These are phyloP conservation scores for Sebastes kiyomatsui DNA, from an alignment of 2,797 vertebrate species.

Conservation along the genomic window DNA sequence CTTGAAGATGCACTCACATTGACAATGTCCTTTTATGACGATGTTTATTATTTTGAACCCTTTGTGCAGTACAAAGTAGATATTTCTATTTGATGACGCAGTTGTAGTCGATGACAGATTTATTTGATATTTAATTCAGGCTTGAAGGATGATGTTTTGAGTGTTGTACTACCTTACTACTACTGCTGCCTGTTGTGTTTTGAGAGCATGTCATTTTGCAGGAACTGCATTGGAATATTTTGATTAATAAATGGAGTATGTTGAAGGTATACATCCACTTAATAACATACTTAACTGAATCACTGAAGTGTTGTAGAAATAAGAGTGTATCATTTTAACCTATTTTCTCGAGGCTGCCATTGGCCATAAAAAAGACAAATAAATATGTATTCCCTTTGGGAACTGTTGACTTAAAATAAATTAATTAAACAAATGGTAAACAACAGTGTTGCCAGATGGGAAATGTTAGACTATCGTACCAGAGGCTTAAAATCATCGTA, in stretches of 20 bases:
- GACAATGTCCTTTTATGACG: background rate
- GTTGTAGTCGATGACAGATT: background rate
- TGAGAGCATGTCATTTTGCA: background rate
- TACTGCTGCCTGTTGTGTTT: background rate
- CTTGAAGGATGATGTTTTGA: background rate
- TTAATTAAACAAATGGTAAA: background rate
- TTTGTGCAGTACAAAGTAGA: background rate
- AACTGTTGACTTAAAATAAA: background rate
- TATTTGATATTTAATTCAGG: background rate
- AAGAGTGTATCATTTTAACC: background rate
- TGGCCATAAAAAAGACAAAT: background rate
- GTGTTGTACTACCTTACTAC: background rate
- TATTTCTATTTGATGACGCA: background rate
- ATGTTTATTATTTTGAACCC: background rate
- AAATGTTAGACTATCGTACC: background rate
- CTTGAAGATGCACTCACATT: background rate
- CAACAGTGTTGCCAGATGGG: background rate
- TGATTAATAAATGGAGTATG: background rate
- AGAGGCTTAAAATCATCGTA: background rate
- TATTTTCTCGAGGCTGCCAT: background rate
- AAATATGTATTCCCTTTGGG: background rate
- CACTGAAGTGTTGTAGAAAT: background rate
- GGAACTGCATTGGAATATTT: background rate
- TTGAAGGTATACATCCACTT: background rate
- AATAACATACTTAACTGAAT: background rate